Evolutionary conservation across 2,797 vertebrate species (phyloP).

Genomic region (Cetoscarus ocellatus): DNA sequence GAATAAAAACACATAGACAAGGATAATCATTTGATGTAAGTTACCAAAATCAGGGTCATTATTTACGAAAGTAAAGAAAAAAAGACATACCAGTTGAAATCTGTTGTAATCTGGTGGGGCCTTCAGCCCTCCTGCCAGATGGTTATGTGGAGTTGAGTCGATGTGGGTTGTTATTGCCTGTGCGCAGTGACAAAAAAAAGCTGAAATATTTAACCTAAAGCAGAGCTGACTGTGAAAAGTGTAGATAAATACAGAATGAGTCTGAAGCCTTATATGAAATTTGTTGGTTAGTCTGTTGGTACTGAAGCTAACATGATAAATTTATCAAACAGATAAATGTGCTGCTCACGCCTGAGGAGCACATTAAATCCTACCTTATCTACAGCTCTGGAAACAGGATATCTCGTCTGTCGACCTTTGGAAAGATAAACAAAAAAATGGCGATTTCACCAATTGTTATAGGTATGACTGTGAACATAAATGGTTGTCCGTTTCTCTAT

Average conservation of each 20-base stretch:
- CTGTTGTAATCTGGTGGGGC: slow-evolving; percentile 73
- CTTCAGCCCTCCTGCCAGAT: slow-evolving; percentile 59
- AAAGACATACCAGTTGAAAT: slow-evolving; percentile 60
- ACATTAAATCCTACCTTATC: slow-evolving; percentile 70
- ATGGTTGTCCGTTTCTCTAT: no score
- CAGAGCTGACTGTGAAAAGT: background rate
- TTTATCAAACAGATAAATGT: no score
- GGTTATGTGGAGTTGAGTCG: slow-evolving; percentile 45
- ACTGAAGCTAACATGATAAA: no score
- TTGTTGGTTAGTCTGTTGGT: no score
- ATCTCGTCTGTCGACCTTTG: slow-evolving; percentile 64
- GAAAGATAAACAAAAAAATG: background rate
- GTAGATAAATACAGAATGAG: background rate
- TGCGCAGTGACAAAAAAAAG: background rate
- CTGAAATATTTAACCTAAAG: background rate
- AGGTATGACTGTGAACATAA: no score
- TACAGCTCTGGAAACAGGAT: slow-evolving; percentile 70
- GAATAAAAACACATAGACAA: slow-evolving; percentile 34
- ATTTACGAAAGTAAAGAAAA: background rate
- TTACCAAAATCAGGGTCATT: background rate
- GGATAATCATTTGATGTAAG: background rate
- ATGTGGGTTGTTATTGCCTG: slow-evolving; percentile 64
- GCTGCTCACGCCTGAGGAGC: no score
- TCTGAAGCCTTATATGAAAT: background rate
- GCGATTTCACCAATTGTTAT: background rate